Conservation (phyloP, 2,113 vertebrate genomes). For the Progne subis region DNA sequence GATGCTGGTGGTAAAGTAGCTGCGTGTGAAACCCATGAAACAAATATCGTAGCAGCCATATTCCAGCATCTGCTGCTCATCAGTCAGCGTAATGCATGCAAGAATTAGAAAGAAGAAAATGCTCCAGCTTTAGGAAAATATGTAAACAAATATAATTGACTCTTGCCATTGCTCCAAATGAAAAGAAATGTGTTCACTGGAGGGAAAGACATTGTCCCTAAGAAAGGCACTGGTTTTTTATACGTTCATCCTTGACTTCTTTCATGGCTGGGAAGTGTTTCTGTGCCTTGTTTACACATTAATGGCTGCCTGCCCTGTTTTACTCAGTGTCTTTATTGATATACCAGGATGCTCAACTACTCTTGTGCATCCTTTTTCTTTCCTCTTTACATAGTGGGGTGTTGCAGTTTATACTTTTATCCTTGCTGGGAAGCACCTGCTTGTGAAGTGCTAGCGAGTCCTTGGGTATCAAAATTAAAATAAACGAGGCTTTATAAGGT, state of each 20-base stretch:
- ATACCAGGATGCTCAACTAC: background rate
- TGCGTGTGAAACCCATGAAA: background rate
- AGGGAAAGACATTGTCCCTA: background rate
- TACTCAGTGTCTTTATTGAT: background rate
- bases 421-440: background rate
- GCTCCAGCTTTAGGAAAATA: background rate
- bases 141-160: background rate
- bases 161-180: background rate
- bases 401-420: background rate
- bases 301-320: background rate
- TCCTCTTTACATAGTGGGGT: background rate
- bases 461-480: background rate
- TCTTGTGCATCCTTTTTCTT: background rate
- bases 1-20: background rate
- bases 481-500: background rate
- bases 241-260: background rate
- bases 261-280: background rate
- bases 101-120: background rate
- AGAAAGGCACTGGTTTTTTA: background rate
- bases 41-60: background rate
- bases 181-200: background rate
- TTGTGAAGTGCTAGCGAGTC: background rate
- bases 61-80: background rate
- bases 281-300: background rate
- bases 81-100: background rate